Evolutionary conservation across 2,113 vertebrate genomes (phyloP), one percentile per base, ranked within the genome.

Genomic region (Melanostigma gelatinosum): DNA sequence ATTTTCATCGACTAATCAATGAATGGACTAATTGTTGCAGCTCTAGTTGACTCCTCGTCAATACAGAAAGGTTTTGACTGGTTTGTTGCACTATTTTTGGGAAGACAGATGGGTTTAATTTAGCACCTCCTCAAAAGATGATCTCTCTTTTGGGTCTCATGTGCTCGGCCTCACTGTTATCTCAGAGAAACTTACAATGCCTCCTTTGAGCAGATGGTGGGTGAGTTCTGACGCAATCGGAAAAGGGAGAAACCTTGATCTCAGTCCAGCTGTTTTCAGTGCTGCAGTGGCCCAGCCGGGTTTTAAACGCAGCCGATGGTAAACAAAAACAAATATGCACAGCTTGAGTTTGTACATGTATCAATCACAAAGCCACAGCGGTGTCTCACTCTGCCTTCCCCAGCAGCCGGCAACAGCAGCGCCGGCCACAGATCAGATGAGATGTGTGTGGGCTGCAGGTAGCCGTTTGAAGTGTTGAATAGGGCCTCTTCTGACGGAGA

Each of bases 161-260:
- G 77, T 81, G 78, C 54, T 86, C 36, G 4, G 48, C 65, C 77
- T 40, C 10, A 12, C 61, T 27, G 52, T 66, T 76, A 36, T 81
- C 71, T 84, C 75, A 71, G 57, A 82, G 71, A 57, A 75, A 38
- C 66, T 77, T 1, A 78, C 73, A 84, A 70, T 55, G 86, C 68
- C n/a, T 86, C 86, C 78, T 73, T 87, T 85, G 67, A 85, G 72
- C 90, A 91, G 85, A 89, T 87, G 86, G 84, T 70, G 82, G 62
- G 40, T 46, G 80, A 75, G 68, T 63, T 69, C 46, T 75, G 50
- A 84, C 22, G 61, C 68, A 60, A 77, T n/a, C 67, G 29, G 69
- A 77, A 75, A 57, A 32, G 48, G 65, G 27, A 68, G 75, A 69
- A 64, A 58, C 62, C 52, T 88, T 88, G 78, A 88, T 87, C 74